Conservation (phyloP, 2,888 invertebrate genomes). For the Hofmannophila pseudospretella region DNA sequence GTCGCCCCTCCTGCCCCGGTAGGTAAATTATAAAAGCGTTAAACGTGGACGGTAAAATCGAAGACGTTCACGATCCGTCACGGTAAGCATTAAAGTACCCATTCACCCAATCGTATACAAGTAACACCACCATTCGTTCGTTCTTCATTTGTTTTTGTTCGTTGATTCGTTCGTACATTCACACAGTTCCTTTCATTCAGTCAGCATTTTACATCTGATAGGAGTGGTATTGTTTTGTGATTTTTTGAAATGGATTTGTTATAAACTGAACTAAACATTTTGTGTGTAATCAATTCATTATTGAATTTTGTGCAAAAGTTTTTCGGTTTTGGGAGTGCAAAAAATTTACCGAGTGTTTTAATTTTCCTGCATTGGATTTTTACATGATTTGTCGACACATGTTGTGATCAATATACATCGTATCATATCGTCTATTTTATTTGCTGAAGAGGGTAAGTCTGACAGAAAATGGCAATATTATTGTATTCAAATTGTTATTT, state of each 20-base stretch:
- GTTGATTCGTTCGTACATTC: slow-evolving; percentile 26
- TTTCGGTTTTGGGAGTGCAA: neutral
- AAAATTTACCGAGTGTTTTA: neutral
- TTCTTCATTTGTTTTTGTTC: slow-evolving; percentile 13
- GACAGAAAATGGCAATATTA: slow-evolving; percentile 42
- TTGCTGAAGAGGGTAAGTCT: slow-evolving; percentile 58
- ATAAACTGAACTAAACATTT: slow-evolving; percentile 22
- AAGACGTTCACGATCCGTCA: neutral
- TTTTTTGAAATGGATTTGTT: slow-evolving; percentile 28
- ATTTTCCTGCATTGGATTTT: neutral
- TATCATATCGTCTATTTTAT: slow-evolving; percentile 32
- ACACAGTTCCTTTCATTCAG: slow-evolving; percentile 24
- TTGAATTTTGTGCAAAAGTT: slow-evolving; percentile 2
- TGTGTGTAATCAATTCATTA: slow-evolving; percentile 4
- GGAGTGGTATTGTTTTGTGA: slow-evolving; percentile 28
- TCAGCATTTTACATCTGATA: slow-evolving; percentile 25
- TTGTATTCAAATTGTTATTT: slow-evolving; percentile 5
- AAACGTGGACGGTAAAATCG: too few species aligned
- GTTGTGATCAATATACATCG: slow-evolving; percentile 64
- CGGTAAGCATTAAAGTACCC: too few species aligned
- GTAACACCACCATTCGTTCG: slow-evolving; percentile 8
- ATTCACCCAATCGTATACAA: neutral
- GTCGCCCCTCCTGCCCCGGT: too few species aligned
- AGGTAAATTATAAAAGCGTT: too few species aligned
- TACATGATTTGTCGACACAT: slow-evolving; percentile 16